Evolutionary conservation across 2,888 invertebrate species (phyloP).

Genomic region (Laspeyria flexula): DNA sequence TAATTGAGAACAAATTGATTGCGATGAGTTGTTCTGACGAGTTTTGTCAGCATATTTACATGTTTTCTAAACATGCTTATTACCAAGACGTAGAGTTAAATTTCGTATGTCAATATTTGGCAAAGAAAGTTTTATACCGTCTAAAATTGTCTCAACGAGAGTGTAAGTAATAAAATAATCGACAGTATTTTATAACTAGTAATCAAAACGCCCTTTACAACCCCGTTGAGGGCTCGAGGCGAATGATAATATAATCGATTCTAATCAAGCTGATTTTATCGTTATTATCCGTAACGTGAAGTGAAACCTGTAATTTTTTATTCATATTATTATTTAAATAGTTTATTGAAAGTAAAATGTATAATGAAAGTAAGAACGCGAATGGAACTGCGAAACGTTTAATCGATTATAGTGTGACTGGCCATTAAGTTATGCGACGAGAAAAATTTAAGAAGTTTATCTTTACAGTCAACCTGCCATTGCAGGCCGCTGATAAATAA

Average conservation of each 20-base stretch:
- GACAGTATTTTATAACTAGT: slow-evolving; percentile 46
- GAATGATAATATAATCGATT: slow-evolving; percentile 42
- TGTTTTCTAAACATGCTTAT: not conserved
- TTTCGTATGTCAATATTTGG: not conserved
- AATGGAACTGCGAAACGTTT: slow-evolving; percentile 13
- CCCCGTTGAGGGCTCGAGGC: slow-evolving; percentile 37
- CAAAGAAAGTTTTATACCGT: slow-evolving; percentile 25
- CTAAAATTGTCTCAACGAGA: slow-evolving; percentile 33
- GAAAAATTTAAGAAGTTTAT: slow-evolving; percentile 16
- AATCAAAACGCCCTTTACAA: slow-evolving; percentile 49
- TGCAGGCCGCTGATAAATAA: slow-evolving; percentile 18
- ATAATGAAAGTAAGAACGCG: slow-evolving; percentile 36
- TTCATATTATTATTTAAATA: slow-evolving; percentile 24
- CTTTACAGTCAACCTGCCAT: slow-evolving; percentile 23
- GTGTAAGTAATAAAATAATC: slow-evolving; percentile 41
- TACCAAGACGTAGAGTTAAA: not conserved
- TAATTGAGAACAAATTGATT: slow-evolving; percentile 42
- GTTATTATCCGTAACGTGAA: slow-evolving; percentile 32
- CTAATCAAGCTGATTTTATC: slow-evolving; percentile 41
- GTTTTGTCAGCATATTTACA: not conserved
- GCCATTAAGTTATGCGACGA: slow-evolving; percentile 21
- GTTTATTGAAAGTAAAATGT: slow-evolving; percentile 30
- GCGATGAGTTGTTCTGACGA: slow-evolving; percentile 20
- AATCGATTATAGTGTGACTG: slow-evolving; percentile 36
- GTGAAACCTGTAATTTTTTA: slow-evolving; percentile 9